These are phyloP conservation scores for Ennomos erosarius DNA, from an alignment of 2,888 invertebrate species.

Conservation along the genomic window DNA sequence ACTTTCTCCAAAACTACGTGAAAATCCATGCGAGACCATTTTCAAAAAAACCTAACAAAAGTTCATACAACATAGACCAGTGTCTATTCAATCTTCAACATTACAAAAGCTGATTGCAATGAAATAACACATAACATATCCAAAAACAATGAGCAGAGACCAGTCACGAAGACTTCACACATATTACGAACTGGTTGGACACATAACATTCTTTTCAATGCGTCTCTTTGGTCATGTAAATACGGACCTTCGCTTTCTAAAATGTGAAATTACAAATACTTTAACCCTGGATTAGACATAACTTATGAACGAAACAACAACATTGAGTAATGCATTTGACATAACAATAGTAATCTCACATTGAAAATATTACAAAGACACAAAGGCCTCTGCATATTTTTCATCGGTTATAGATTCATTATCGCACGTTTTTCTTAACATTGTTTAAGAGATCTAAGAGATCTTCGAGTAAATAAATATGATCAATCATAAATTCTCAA, in stretches of 20 bases:
- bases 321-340: slow-evolving; percentile 50
- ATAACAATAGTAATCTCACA: slow-evolving; percentile 52
- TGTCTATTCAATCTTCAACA: slow-evolving; percentile 1
- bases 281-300: slow-evolving; percentile 61
- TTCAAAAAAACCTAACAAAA: slow-evolving; percentile 9
- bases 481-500: slow-evolving; percentile 55
- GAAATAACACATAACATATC: slow-evolving; percentile 21
- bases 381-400: slow-evolving; percentile 9
- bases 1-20: too few species aligned
- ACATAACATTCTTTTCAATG: slow-evolving; percentile 51
- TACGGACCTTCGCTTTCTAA: slow-evolving; percentile 81
- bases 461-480: slow-evolving; percentile 39
- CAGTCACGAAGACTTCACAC: slow-evolving; percentile 62
- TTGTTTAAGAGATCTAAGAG: slow-evolving; percentile 40
- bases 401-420: slow-evolving; percentile 12
- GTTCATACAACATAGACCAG: neutral
- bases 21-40: neutral
- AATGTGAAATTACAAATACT: slow-evolving; percentile 70
- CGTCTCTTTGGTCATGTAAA: slow-evolving; percentile 68
- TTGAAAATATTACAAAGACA: slow-evolving; percentile 40
- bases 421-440: slow-evolving; percentile 40
- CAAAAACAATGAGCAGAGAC: slow-evolving; percentile 39
- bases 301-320: slow-evolving; percentile 44
- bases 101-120: slow-evolving; percentile 17
- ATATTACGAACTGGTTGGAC: slow-evolving; percentile 50